Evolutionary conservation across 1,140 invertebrate genomes (phyloP), one percentile per base, ranked within the genome.

Genomic region (Pseudomyrmex sp.): DNA sequence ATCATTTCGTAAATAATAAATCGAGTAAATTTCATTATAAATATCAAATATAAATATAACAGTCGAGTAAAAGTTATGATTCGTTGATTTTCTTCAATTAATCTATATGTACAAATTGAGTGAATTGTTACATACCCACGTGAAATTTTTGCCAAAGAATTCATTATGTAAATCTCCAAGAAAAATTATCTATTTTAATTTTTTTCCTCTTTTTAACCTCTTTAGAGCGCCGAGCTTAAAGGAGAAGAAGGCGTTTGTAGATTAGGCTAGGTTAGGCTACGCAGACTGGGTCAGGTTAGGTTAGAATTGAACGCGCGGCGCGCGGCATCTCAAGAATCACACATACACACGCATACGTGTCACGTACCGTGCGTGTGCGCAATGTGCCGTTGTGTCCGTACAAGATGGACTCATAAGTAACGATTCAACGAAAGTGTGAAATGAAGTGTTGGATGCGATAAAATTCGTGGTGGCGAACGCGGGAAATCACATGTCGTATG

Each of bases 81-180:
- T 3, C 13, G 5, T 9, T 46, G 3, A 79, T 58, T 48, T 58
- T 46, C 10, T 26, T 46, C 0, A 69, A 72, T 61, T 35, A 12
- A 76, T 54, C 12, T 59, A 59, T 8, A 15, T 69, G 58, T 10
- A 26, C 18, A 18, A 70, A 8, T 1, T 0, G 15, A 59, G 5
- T 26, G 2, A 70, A 61, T 80, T 1, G 3, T 15, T 68, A 84
- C 82, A n/a, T 70, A 88, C 87, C 87, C 58, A 48, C 74, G 18
- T 20, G 68, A 70, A 48, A 77, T 26, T 20, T 13, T 52, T 5
- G 59, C 70, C 18, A 88, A 77, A 65, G 26, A 58, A 50, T 88
- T 88, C 87, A 88, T 88, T 9, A 12, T 69, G 5, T 7, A 8
- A 61, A 2, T 35, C 35, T 10, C 1, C 2, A 46, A 63, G 0